Percentiles rank a stretch among this genome's conserved stretches.
These are phyloP conservation scores for Abscondita cerata DNA, from an alignment of 2,888 invertebrate genomes.

Conservation along the genomic window DNA sequence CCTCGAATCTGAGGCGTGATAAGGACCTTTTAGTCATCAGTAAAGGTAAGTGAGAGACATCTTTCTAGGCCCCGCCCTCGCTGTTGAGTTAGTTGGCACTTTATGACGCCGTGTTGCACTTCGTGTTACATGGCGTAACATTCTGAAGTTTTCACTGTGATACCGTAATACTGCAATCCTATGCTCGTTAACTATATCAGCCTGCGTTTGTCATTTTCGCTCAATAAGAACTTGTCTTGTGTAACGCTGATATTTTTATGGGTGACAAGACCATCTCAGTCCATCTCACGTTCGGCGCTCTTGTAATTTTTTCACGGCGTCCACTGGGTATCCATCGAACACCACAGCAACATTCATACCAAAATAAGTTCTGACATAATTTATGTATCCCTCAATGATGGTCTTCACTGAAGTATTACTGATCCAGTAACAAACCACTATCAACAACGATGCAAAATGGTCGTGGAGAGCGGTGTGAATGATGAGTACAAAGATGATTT, in stretches of 20 bases:
- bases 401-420: conserved; percentile 15
- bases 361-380: conserved; percentile 19
- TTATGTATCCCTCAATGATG: conserved; percentile 21
- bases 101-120: no score
- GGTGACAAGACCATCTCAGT: background rate
- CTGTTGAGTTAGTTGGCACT: no score
- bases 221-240: conserved; percentile 1
- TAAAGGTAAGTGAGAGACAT: no score
- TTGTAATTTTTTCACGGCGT: conserved; percentile 30
- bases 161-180: background rate
- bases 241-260: conserved; percentile 8
- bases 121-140: no score
- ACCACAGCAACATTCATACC: conserved; percentile 14
- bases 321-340: conserved; percentile 30
- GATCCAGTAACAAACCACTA: no score
- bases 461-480: no score
- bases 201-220: conserved; percentile 21
- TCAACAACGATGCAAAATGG: no score
- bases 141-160: background rate
- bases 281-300: conserved; percentile 20
- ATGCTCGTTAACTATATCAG: conserved; percentile 12
- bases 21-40: no score
- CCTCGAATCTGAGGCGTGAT: no score
- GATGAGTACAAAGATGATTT: no score
- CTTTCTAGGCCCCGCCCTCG: no score